Conservation (phyloP, 2,113 vertebrate genomes). For the Psittacara wagleri region DNA sequence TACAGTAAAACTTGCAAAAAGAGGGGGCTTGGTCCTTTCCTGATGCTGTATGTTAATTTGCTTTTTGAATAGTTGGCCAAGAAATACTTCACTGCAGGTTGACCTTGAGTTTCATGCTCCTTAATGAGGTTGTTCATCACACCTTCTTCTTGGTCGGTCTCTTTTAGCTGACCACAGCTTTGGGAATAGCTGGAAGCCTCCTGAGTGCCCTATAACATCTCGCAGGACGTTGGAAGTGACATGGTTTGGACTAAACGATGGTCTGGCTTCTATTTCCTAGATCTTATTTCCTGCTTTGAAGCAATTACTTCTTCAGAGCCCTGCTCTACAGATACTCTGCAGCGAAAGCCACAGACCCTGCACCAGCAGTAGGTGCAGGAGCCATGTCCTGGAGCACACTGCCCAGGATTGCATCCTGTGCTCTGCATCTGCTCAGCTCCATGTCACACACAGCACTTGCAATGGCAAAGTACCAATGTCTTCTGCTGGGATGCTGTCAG, state of each 20-base stretch:
- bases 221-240: not conserved
- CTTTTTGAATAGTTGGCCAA: not conserved
- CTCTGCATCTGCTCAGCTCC: accelerated
- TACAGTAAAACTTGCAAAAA: not conserved
- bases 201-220: not conserved
- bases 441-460: not conserved
- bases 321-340: not conserved
- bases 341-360: not conserved
- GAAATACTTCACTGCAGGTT: not conserved
- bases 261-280: accelerated
- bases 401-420: accelerated
- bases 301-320: not conserved
- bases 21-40: not conserved
- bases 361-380: accelerated
- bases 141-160: not conserved
- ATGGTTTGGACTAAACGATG: accelerated
- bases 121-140: not conserved
- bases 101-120: not conserved
- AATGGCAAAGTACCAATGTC: accelerated
- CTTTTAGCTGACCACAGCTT: not conserved
- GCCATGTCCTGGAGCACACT: accelerated
- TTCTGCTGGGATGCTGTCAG: accelerated
- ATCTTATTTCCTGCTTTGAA: not conserved
- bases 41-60: not conserved
- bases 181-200: not conserved